Evolutionary conservation across 2,888 invertebrate species (phyloP), one percentile per base, ranked within the genome.

Genomic region (Sesia bembeciformis): DNA sequence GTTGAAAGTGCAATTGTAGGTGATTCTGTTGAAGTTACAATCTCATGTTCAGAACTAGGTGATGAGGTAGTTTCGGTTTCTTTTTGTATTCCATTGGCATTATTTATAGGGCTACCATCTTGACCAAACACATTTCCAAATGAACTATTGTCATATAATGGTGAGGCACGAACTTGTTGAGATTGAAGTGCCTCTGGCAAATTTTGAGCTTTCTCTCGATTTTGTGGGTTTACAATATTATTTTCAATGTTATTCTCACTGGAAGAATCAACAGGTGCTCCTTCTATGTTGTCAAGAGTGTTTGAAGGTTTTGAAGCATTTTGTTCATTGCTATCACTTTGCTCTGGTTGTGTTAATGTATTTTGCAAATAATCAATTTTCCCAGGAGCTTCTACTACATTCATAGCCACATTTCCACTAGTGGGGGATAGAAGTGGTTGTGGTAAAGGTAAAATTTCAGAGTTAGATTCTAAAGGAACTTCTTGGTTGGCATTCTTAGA

Each of bases 261-360:
- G 23, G 23, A 23, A 23, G 23, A 23, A 23, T 23, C 23, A 23
- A 23, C 23, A 23, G 23, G 23, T 23, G 23, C 23, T 23, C 23
- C 23, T 23, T 23, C 23, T 23, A 23, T 23, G 23, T 23, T 23
- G 4, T 5, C 38, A 7, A 7, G 23, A 42, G n/a, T 5, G 40
- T 23, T 23, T 50, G 39, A 38, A 7, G 38, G 7, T 5, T 50
- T 55, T 56, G 76, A 74, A 54, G 58, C 61, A 62, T 78, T 80
- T 60, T 67, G 66, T 63, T 78, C 79, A 58, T 60, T 61, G 52
- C 49, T 67, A 46, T 70, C 68, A 61, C 53, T 57, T 51, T 61
- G 56, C 54, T 70, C 67, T 51, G 68, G 56, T 57, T 73, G 65
- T 53, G 55, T 56, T 55, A 64, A 51, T 53, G 62, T 59, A 54